phyloP scores from a whole-genome alignment of 1,140 invertebrate species.

The Megathymus violae region DNA sequence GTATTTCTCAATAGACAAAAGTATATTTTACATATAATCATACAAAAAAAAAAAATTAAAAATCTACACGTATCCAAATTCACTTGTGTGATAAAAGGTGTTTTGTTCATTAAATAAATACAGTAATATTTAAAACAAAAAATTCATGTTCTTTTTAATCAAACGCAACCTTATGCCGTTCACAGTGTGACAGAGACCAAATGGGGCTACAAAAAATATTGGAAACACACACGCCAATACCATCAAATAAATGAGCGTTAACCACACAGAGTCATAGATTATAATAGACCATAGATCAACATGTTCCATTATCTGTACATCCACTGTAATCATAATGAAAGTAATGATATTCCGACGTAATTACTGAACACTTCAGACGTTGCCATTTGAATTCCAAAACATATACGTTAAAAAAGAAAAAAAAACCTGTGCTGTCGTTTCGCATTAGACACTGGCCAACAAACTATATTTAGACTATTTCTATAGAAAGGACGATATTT shows the following conservation, averaged over 20 bases:
- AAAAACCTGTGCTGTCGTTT: slow-evolving; percentile 19
- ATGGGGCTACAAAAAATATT: slow-evolving; percentile 2
- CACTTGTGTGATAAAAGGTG: too few species aligned
- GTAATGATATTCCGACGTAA: too few species aligned
- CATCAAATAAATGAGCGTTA: neutral
- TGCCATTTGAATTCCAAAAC: slow-evolving; percentile 9
- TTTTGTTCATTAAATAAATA: too few species aligned
- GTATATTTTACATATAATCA: too few species aligned
- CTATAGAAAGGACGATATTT: slow-evolving; percentile 22
- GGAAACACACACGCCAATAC: neutral
- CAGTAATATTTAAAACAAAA: neutral
- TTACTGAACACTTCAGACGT: too few species aligned
- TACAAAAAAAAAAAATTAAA: too few species aligned
- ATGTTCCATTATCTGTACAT: neutral
- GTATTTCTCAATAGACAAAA: too few species aligned
- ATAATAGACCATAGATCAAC: slow-evolving; percentile 15
- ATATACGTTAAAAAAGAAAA: slow-evolving; percentile 8
- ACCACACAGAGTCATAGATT: neutral
- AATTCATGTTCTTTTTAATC: slow-evolving; percentile 1
- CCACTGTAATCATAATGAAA: slow-evolving; percentile 17
- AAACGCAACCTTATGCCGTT: neutral
- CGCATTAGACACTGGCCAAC: slow-evolving; percentile 30
- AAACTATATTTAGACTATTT: slow-evolving; percentile 25
- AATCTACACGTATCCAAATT: too few species aligned
- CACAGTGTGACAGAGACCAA: neutral